Evolutionary conservation across 2,797 vertebrate genomes (phyloP).

Genomic region (Chaunax sp.): DNA sequence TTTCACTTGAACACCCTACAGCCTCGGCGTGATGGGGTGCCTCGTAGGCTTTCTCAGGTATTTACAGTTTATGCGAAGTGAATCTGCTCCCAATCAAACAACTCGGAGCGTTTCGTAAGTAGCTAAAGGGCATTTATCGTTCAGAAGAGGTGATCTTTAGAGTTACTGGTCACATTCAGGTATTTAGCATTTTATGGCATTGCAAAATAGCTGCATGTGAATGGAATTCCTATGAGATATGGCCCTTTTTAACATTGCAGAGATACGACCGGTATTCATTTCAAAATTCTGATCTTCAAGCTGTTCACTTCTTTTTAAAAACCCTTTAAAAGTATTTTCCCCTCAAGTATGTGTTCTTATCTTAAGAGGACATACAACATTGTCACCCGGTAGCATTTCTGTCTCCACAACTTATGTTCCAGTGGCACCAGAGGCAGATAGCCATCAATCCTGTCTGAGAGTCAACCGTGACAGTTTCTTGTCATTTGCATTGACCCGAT

Average conservation of each 20-base stretch:
- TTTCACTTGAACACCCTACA: conserved; percentile 38
- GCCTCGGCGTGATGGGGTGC: conserved; percentile 30
- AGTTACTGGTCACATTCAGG: background rate
- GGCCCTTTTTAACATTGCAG: conserved; percentile 3
- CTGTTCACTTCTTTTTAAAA: background rate
- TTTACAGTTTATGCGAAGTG: no score
- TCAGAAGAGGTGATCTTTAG: background rate
- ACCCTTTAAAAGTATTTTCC: background rate
- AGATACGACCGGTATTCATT: conserved; percentile 5
- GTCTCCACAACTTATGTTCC: conserved; percentile 12
- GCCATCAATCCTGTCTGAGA: conserved; percentile 13
- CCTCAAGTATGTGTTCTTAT: conserved; percentile 13
- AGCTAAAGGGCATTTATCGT: conserved; percentile 9
- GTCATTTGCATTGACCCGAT: background rate
- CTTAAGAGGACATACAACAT: conserved; percentile 2
- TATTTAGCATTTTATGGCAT: no score
- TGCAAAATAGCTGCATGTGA: no score
- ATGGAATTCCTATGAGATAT: no score
- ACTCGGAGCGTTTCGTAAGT: background rate
- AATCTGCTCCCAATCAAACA: conserved; percentile 30
- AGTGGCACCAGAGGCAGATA: conserved; percentile 18
- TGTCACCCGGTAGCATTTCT: conserved; percentile 38
- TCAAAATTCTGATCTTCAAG: conserved; percentile 18
- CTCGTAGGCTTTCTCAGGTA: background rate
- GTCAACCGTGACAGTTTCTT: conserved; percentile 2